Evolutionary conservation across 2,888 invertebrate species (phyloP).

Genomic region (Dinocampus coccinellae): DNA sequence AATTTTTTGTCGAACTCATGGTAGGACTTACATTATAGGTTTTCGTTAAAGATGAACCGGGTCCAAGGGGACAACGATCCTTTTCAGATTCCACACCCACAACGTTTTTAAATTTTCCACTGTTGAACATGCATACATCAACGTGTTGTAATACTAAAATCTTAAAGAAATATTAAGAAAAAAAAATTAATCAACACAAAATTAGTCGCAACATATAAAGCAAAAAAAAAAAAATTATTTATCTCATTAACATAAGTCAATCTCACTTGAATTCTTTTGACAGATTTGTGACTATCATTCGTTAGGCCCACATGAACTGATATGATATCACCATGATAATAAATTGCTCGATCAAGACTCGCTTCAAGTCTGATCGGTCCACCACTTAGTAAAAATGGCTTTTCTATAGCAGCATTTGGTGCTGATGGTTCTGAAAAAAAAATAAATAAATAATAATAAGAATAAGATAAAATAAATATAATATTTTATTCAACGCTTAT

Average conservation of each 20-base stretch:
- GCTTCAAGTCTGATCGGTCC: constrained; percentile 86
- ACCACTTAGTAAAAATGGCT: constrained; percentile 88
- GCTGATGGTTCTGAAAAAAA: constrained; percentile 70
- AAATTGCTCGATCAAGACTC: constrained; percentile 84
- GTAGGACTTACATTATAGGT: constrained; percentile 78
- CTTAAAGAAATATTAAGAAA: constrained; percentile 68
- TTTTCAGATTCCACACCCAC: constrained; percentile 79
- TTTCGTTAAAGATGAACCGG: constrained; percentile 76
- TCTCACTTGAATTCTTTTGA: constrained; percentile 84
- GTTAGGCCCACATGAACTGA: constrained; percentile 80
- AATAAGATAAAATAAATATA: too few relatives aligned
- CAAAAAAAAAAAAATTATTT: too few relatives aligned
- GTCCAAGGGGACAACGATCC: constrained; percentile 76
- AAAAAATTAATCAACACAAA: not conserved
- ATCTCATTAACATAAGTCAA: not conserved
- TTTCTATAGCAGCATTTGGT: constrained; percentile 81
- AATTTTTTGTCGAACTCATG: constrained; percentile 87
- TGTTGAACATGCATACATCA: constrained; percentile 95
- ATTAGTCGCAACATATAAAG: too few relatives aligned
- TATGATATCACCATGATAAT: constrained; percentile 86
- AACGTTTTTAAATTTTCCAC: constrained; percentile 94
- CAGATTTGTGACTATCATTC: constrained; percentile 88
- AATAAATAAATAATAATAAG: too few relatives aligned
- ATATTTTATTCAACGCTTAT: not conserved
- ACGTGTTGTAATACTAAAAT: constrained; percentile 89